Evolutionary conservation across 2,113 vertebrate species (phyloP).

Genomic region (Seriola dumerili): DNA sequence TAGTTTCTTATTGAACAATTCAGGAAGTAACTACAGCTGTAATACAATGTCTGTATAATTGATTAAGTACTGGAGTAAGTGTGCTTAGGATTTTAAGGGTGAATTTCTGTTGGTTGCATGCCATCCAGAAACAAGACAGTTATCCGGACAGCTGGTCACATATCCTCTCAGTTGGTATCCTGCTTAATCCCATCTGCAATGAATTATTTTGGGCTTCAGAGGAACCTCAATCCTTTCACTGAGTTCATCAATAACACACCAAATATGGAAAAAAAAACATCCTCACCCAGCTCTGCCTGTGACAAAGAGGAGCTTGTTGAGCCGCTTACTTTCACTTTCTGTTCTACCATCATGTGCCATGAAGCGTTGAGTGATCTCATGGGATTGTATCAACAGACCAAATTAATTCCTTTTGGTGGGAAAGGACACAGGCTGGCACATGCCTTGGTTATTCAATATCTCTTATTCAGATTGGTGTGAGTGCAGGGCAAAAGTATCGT

Average conservation of each 20-base stretch:
- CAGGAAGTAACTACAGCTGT: no score
- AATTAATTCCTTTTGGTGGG: not conserved
- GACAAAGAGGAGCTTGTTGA: slow-evolving; percentile 5
- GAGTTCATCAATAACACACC: not conserved
- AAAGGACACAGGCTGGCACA: slow-evolving; percentile 42
- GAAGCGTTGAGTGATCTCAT: not conserved
- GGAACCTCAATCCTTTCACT: not conserved
- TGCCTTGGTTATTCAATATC: slow-evolving; percentile 18
- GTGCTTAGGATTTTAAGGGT: not conserved
- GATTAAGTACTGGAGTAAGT: not conserved
- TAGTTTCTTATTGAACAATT: no score
- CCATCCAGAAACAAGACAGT: not conserved
- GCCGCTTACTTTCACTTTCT: slow-evolving; percentile 64
- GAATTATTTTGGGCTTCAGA: not conserved
- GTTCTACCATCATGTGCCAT: not conserved
- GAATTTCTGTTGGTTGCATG: not conserved
- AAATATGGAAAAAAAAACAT: slow-evolving; percentile 2
- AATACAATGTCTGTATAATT: no score
- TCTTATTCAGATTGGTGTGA: not conserved
- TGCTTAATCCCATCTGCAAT: not conserved
- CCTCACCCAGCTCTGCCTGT: no score
- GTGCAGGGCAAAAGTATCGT: not conserved
- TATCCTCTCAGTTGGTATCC: not conserved
- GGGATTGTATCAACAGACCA: not conserved
- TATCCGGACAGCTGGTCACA: not conserved